Evolutionary conservation across 2,797 vertebrate species (phyloP), one percentile per base, ranked within the genome.

Genomic region (Cyclura pinguis): DNA sequence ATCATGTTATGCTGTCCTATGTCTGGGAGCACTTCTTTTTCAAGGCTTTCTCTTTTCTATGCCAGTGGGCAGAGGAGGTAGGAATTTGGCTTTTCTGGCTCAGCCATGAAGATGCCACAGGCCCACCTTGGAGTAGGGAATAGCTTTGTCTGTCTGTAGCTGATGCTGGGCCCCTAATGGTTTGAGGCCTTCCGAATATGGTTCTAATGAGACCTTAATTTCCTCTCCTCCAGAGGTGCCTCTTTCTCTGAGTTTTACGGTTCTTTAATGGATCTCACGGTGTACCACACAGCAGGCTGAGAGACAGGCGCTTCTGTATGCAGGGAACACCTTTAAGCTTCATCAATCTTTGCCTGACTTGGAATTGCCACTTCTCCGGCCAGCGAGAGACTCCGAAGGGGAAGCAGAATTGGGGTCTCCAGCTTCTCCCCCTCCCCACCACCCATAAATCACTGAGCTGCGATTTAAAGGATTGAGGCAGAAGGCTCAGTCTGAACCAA

Each of bases 371-470:
- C 59, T 88, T 88, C 80, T 74, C 86, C 57, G 35, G 47, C 73
- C 52, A 72, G 74, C 0, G 18, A 72, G 74, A 72, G 50, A 84
- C 52, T 27, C 22, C 16, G 50, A 1, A 42, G 4, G 84, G 62
- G 64, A 24, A 69, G 62, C 5, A n/a, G 62, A 55, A n/a, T 16
- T 24, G 59, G 80, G 83, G 24, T 85, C 83, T 78, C 32, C 42
- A 16, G 16, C 32, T 27, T 77, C 85, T 72, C 77, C 20, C 42
- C 27, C 2, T 13, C 29, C 3, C 42, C 50, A 5, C 27, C 50
- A n/a, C 47, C 42, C 20, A 91, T 91, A 83, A 84, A 87, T 84
- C 85, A 84, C 47, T 16, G 59, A 32, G 24, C 59, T 57, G 73
- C 3, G 18, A 83, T 57, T 78, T 87, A 55, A 77, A 50, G 86